Percentiles rank a stretch among this genome's conserved stretches.
These are phyloP conservation scores for Minunthozetes semirufus DNA, from an alignment of 2,888 invertebrate genomes.

Conservation along the genomic window DNA sequence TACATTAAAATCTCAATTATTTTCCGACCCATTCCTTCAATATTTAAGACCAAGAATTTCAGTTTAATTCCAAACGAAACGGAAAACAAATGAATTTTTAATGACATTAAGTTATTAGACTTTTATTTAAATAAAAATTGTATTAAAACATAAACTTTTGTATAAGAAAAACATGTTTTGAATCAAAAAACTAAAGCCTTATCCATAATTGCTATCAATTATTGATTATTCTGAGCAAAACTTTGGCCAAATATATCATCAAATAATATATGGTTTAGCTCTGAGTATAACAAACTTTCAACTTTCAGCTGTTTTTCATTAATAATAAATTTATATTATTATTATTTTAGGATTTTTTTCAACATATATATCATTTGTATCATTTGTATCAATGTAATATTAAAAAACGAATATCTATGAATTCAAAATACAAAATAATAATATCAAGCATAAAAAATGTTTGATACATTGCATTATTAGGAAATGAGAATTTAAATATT, in stretches of 20 bases:
- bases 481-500: too few relatives aligned
- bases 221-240: background rate
- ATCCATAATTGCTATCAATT: background rate
- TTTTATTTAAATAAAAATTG: constrained; percentile 1
- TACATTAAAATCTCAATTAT: background rate
- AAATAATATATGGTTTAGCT: background rate
- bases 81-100: constrained; percentile 7
- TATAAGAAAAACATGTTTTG: background rate
- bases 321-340: background rate
- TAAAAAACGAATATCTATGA: too few relatives aligned
- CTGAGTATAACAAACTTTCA: background rate
- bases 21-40: background rate
- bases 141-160: background rate
- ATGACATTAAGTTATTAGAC: background rate
- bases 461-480: too few relatives aligned
- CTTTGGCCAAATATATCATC: background rate
- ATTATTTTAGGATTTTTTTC: background rate
- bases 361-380: background rate
- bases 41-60: background rate
- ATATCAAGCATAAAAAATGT: too few relatives aligned
- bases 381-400: too few relatives aligned
- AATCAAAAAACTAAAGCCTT: background rate
- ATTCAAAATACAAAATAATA: too few relatives aligned
- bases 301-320: background rate
- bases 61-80: background rate